Conservation (phyloP, 2,113 vertebrate genomes). For the Atlantisia rogersi region DNA sequence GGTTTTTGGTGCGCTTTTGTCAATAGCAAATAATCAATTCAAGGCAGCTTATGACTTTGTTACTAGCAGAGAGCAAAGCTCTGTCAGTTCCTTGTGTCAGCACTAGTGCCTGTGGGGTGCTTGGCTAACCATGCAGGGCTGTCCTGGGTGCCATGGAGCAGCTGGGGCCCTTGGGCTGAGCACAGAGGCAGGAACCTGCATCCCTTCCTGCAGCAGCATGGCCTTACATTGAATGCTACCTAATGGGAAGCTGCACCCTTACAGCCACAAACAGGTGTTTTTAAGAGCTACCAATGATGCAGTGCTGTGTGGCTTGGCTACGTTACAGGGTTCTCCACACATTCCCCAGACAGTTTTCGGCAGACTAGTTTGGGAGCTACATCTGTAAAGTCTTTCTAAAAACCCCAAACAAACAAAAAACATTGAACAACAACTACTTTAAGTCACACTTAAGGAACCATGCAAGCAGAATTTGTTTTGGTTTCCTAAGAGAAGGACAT, state of each 20-base stretch:
- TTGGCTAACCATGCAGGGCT: not conserved
- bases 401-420: too few species aligned
- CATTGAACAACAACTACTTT: not conserved
- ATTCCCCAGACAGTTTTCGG: not conserved
- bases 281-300: not conserved
- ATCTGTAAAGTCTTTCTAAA: not conserved
- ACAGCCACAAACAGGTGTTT: not conserved
- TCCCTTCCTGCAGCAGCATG: not conserved
- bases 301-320: not conserved
- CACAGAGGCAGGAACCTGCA: not conserved
- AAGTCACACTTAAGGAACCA: not conserved
- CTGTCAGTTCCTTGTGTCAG: not conserved
- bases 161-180: fast-evolving
- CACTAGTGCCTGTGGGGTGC: not conserved
- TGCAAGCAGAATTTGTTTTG: not conserved
- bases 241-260: not conserved
- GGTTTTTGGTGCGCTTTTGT: not conserved
- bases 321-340: not conserved
- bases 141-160: fast-evolving
- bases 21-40: not conserved
- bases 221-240: not conserved
- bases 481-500: not conserved
- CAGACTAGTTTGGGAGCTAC: not conserved
- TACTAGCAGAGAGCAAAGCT: not conserved
- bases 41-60: not conserved